Evolutionary conservation across 2,888 invertebrate species (phyloP), one percentile per base, ranked within the genome.

Genomic region (Notocelia uddmanniana): DNA sequence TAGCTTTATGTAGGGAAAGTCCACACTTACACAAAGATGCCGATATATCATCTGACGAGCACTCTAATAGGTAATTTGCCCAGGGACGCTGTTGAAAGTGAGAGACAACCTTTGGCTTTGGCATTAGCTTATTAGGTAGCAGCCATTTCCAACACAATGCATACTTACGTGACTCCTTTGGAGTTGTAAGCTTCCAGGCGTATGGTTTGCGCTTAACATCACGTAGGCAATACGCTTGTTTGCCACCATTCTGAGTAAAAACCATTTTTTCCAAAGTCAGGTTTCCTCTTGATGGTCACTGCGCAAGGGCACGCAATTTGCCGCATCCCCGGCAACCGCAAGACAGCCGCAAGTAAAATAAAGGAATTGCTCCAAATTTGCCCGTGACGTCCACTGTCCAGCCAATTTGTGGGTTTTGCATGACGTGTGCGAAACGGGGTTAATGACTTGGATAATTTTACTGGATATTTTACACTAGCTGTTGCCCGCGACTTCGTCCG

Each of bases 321-420:
- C 52, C 63, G 52, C 52, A 48, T 48, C 63, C 15, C 45, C 23
- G 52, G 21, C 34, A 15, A 37, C 52, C 63, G 37, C 63, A 64
- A 26, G 45, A 21, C 11, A 0, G 34, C 52, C 52, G 34, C 63
- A 23, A 64, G 63, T 37, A 64, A 64, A 52, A 64, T 45, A 50
- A 57, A 63, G 19, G 52, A n/a, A 21, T 34, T 64, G 52, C 52
- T 64, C 63, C 63, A 63, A 63, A 37, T 64, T 64, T 34, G 19
- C 63, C 63, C 63, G 63, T 64, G 63, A 64, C 67, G 45, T 34
- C 54, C 55, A 66, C 54, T 66, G 52, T 54, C 55, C 37, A 50
- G 18, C 19, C 41, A 57, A 48, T 62, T 62, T 62, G 62, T 48
- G 45, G 31, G 48, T 19, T 31, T 31, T 50, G 31, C 48, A 55